These are phyloP conservation scores for Trididemnum clinides DNA, from an alignment of 23 tunicate species.

Conservation along the genomic window DNA sequence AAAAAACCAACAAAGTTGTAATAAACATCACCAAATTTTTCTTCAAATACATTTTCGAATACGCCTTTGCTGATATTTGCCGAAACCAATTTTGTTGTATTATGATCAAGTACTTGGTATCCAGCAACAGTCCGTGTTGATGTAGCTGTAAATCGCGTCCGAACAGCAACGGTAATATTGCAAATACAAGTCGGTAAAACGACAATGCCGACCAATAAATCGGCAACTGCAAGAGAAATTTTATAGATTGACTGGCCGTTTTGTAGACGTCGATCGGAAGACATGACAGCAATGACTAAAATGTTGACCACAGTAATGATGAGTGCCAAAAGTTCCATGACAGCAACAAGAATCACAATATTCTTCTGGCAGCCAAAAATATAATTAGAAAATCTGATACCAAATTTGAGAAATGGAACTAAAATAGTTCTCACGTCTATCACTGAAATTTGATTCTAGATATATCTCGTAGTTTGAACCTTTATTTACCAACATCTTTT, in stretches of 20 bases:
- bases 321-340: conserved; percentile 34
- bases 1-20: conserved; percentile 64
- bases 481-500: too few relatives aligned
- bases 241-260: conserved; percentile 65
- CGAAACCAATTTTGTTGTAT: neutral
- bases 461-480: too few relatives aligned
- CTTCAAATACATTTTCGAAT: neutral
- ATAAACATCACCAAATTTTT: neutral
- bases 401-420: too few relatives aligned
- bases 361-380: too few relatives aligned
- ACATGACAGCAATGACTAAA: conserved; percentile 24
- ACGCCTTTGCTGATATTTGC: neutral
- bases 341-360: conserved; percentile 30
- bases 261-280: neutral
- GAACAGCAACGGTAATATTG: neutral
- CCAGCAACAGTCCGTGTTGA: neutral
- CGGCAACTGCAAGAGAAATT: conserved; percentile 60
- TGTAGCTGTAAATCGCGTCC: neutral
- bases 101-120: neutral
- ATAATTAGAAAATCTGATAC: too few relatives aligned
- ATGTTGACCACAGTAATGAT: conserved; percentile 21
- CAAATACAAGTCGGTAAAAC: conserved; percentile 57
- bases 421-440: too few relatives aligned
- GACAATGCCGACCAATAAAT: conserved; percentile 47
- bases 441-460: too few relatives aligned